phyloP scores from a whole-genome alignment of 2,888 invertebrate genomes.

The Mesopsocus fuscifrons region DNA sequence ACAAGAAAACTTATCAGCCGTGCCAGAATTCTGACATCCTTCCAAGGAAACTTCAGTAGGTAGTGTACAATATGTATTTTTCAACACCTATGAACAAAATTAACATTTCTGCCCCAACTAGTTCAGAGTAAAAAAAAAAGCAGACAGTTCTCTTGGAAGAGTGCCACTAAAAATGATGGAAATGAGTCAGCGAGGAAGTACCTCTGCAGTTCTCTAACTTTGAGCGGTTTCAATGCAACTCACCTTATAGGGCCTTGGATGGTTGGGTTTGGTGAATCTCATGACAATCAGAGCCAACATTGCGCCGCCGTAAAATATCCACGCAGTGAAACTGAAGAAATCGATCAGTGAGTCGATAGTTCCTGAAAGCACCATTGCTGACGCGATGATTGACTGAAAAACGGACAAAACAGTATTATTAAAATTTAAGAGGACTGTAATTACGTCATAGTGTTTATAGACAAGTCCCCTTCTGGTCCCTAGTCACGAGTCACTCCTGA shows the following conservation, averaged over 20 bases:
- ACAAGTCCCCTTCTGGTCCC: too few species aligned
- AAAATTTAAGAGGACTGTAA: neutral
- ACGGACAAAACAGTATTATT: slow-evolving; percentile 13
- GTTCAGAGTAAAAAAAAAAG: too few species aligned
- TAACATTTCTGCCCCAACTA: slow-evolving; percentile 7
- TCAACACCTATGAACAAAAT: neutral
- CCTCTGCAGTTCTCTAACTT: too few species aligned
- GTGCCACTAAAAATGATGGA: too few species aligned
- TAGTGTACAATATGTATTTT: neutral
- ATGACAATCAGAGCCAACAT: slow-evolving; percentile 87
- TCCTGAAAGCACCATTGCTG: slow-evolving; percentile 82
- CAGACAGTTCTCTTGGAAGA: too few species aligned
- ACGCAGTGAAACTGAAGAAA: slow-evolving; percentile 95
- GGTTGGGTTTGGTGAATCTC: slow-evolving; percentile 77
- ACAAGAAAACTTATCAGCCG: slow-evolving; percentile 16
- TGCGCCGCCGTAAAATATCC: slow-evolving; percentile 93
- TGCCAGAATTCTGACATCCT: too few species aligned
- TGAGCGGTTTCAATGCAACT: too few species aligned
- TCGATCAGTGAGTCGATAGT: slow-evolving; percentile 89
- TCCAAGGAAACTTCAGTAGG: slow-evolving; percentile 1
- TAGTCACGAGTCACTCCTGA: too few species aligned
- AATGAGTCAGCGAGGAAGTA: too few species aligned
- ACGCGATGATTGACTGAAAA: slow-evolving; percentile 60
- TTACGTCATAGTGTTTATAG: too few species aligned
- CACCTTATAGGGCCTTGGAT: slow-evolving; percentile 80